Conservation (phyloP, 2,888 invertebrate genomes). For the Drosophila trichaetosa region DNA sequence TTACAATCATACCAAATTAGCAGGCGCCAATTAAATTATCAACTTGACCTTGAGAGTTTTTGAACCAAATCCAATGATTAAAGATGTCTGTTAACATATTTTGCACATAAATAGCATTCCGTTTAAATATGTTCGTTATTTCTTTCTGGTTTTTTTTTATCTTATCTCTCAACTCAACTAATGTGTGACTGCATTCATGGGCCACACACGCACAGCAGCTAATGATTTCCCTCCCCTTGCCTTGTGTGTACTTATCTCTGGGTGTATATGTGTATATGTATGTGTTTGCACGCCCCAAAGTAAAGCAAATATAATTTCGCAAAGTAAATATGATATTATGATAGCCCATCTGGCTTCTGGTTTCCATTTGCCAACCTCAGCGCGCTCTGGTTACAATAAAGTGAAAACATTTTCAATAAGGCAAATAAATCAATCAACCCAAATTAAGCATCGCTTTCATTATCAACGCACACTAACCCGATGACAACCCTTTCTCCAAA, state of each 20-base stretch:
- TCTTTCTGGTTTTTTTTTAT: background rate
- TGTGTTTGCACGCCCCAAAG: conserved; percentile 40
- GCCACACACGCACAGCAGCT: background rate
- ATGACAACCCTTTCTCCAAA: conserved; percentile 35
- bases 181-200: background rate
- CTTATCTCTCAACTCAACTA: background rate
- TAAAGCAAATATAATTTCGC: conserved; percentile 74
- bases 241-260: background rate
- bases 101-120: conserved; percentile 26
- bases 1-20: conserved; percentile 9
- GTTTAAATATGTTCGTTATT: conserved; percentile 4
- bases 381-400: conserved; percentile 16
- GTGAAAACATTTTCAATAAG: conserved; percentile 40
- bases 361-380: conserved; percentile 21
- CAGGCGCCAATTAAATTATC: conserved; percentile 22
- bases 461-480: conserved; percentile 22
- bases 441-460: conserved; percentile 37
- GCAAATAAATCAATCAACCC: conserved; percentile 67
- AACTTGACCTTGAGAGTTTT: conserved; percentile 22
- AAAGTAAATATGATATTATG: conserved; percentile 78
- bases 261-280: background rate
- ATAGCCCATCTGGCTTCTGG: conserved; percentile 49
- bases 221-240: background rate
- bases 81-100: conserved; percentile 31
- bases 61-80: conserved; percentile 9